Evolutionary conservation across 2,888 invertebrate genomes (phyloP).

Genomic region (Drosophila formosana): DNA sequence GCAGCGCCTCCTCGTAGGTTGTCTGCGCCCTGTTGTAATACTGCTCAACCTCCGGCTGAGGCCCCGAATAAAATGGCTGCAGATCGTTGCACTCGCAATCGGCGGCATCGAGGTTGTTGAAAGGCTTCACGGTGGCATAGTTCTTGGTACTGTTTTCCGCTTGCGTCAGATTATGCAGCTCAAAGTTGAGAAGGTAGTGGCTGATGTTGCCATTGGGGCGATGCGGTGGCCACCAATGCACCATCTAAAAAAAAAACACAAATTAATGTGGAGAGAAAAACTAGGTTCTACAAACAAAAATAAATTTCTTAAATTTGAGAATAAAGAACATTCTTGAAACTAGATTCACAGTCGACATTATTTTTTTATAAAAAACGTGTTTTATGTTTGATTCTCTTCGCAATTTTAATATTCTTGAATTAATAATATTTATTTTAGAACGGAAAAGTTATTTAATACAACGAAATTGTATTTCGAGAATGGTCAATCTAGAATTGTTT

Average conservation of each 20-base stretch:
- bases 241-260: constrained; percentile 47
- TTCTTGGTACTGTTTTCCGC: constrained; percentile 34
- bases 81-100: constrained; percentile 62
- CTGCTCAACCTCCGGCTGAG: constrained; percentile 75
- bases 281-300: too few relatives aligned
- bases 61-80: constrained; percentile 63
- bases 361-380: too few relatives aligned
- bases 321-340: too few relatives aligned
- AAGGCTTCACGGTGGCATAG: constrained; percentile 34
- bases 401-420: too few relatives aligned
- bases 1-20: constrained; percentile 70
- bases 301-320: too few relatives aligned
- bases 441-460: too few relatives aligned
- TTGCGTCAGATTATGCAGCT: constrained; percentile 46
- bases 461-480: too few relatives aligned
- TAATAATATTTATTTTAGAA: too few relatives aligned
- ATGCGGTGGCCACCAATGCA: constrained; percentile 84
- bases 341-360: too few relatives aligned
- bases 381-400: too few relatives aligned
- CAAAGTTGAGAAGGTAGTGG: constrained; percentile 72
- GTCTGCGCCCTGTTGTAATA: constrained; percentile 75
- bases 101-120: constrained; percentile 25
- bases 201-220: constrained; percentile 75
- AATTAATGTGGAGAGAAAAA: too few relatives aligned
- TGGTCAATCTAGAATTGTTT: not conserved